Evolutionary conservation across 2,888 invertebrate species (phyloP).

Genomic region (Ypsolopha sequella): DNA sequence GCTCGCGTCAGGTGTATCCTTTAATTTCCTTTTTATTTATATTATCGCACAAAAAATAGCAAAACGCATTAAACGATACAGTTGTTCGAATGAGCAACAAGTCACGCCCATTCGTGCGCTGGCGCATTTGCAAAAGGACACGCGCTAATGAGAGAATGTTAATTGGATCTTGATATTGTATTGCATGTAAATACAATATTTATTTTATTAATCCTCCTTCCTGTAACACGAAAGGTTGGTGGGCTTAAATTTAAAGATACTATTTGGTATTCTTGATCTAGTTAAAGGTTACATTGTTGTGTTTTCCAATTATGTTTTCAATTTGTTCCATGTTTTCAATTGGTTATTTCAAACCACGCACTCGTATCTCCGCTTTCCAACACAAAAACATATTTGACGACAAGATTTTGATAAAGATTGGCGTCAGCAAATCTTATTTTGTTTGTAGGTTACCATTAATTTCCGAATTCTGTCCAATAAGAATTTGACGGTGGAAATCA

Average conservation of each 20-base stretch:
- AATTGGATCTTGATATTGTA: slow-evolving; percentile 3
- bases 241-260: too few relatives aligned
- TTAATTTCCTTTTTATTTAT: slow-evolving; percentile 5
- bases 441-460: too few relatives aligned
- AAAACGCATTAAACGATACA: slow-evolving; percentile 4
- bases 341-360: too few relatives aligned
- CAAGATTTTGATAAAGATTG: too few relatives aligned
- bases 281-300: not conserved
- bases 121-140: not conserved
- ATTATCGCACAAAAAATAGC: slow-evolving; percentile 1
- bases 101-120: not conserved
- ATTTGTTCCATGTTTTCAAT: too few relatives aligned
- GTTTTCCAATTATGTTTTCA: not conserved
- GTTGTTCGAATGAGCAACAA: not conserved
- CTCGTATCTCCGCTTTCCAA: too few relatives aligned
- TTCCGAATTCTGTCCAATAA: too few relatives aligned
- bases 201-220: not conserved
- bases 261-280: not conserved
- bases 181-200: slow-evolving; percentile 3
- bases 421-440: too few relatives aligned
- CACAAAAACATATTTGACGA: too few relatives aligned
- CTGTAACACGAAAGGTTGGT: too few relatives aligned
- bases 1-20: slow-evolving; percentile 4
- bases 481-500: not conserved
- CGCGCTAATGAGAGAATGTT: slow-evolving; percentile 1